Evolutionary conservation across 1,140 invertebrate species (phyloP), one percentile per base, ranked within the genome.

Genomic region (Tyrophagus putrescentiae): DNA sequence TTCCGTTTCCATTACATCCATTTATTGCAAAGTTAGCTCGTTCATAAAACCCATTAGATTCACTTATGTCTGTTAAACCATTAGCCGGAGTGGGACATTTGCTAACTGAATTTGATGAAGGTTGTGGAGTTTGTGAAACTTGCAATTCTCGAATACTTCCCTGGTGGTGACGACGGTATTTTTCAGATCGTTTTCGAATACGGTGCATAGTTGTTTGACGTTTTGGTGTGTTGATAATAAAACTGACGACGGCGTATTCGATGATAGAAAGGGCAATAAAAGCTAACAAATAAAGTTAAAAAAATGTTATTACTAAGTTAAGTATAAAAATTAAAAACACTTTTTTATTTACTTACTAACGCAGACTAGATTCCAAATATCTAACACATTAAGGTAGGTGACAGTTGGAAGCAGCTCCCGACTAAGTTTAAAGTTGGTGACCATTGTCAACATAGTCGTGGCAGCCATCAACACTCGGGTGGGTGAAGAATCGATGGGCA

Each of bases 231-330:
- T 62, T 62, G 29, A 39, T 61, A 9, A 88, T 87, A 0, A 83
- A 86, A 69, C 89, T 90, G 6, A 88, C 85, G 65, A 86, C 85
- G n/a, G 85, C 85, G 68, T 88, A 89, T 65, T 89, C 85, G 0
- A 88, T 81, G 69, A 90, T 78, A 4, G 84, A 84, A n/a, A 83
- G 81, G 68, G 88, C 87, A 44, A 88, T 83, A 66, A 88, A 87
- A 54, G 57, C 41, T n/a, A n/a, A n/a, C n/a, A n/a, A n/a, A n/a
- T n/a, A n/a, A n/a, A n/a, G n/a, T n/a, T n/a, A n/a, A n/a, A n/a
- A n/a, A n/a, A n/a, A n/a, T n/a, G n/a, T n/a, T n/a, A n/a, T n/a
- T n/a, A n/a, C n/a, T n/a, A n/a, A n/a, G n/a, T n/a, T n/a, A n/a
- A n/a, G n/a, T n/a, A n/a, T n/a, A n/a, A n/a, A n/a, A n/a, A n/a